A percentile compares a stretch with the other conserved stretches of the same genome.
phyloP scores from a whole-genome alignment of 30 jellyfish, hydroid and myxozoan genomes.

The Aurelia sp. region DNA sequence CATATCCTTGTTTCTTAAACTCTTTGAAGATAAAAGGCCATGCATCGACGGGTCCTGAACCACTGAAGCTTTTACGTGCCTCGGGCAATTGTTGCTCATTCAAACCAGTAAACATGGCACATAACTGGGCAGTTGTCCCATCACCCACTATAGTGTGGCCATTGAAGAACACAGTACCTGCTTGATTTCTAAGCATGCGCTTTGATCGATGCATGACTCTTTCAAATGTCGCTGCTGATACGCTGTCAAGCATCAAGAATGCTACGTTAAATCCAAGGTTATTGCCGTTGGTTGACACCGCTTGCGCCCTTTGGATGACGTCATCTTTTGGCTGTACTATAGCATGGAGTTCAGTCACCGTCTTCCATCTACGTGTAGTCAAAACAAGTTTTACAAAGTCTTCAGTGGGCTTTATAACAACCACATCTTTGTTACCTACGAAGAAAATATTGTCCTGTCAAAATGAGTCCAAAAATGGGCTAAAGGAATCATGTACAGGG shows the following conservation, averaged over 20 bases:
- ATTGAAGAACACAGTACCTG: constrained; percentile 30
- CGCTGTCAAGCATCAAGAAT: constrained; percentile 16
- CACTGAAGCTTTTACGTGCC: constrained; percentile 40
- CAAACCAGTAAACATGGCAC: constrained; percentile 66
- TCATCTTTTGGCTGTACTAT: constrained; percentile 2
- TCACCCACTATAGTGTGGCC: constrained; percentile 84
- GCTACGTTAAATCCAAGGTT: constrained; percentile 31
- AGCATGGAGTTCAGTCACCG: constrained; percentile 22
- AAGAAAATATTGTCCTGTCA: not conserved
- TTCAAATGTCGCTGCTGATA: constrained; percentile 39
- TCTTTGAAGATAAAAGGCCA: constrained; percentile 85
- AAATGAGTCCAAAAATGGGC: too few relatives aligned
- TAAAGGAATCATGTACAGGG: too few relatives aligned
- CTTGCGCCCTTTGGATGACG: constrained; percentile 16
- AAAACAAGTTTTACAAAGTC: constrained; percentile 9
- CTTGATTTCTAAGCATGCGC: constrained; percentile 4
- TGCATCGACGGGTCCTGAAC: constrained; percentile 46
- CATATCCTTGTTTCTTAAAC: constrained; percentile 57
- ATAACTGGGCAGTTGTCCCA: constrained; percentile 76
- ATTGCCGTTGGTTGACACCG: not conserved
- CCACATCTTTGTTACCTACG: not conserved
- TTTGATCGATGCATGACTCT: constrained; percentile 35
- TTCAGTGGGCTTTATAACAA: constrained; percentile 19
- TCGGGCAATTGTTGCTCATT: constrained; percentile 60
- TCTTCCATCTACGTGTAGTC: not conserved